These are phyloP conservation scores for Cheirogaleus major DNA, from an alignment of 2,797 vertebrate genomes.

Conservation along the genomic window DNA sequence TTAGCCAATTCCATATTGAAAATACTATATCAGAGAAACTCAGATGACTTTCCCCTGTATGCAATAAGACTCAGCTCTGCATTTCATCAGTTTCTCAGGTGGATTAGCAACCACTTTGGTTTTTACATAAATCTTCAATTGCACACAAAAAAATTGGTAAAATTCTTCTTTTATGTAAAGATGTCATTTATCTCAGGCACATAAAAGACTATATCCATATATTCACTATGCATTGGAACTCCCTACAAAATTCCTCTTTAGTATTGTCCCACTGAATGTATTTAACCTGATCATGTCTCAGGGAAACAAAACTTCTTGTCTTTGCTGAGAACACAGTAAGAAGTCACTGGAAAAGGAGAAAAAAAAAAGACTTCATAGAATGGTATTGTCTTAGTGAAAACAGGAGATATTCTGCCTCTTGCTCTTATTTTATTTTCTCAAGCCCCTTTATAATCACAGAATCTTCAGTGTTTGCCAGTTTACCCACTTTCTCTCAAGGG, in stretches of 20 bases:
- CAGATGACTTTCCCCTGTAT: not conserved
- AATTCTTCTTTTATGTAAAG: not conserved
- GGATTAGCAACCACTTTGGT: not conserved
- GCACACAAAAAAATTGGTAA: not conserved
- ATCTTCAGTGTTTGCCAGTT: not conserved
- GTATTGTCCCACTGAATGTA: not conserved
- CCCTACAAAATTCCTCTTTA: not conserved
- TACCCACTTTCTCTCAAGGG: not conserved
- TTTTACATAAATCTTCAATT: not conserved
- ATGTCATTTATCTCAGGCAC: not conserved
- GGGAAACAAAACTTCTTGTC: not conserved
- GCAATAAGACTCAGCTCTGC: not conserved
- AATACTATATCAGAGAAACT: not conserved
- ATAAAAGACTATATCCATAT: not conserved
- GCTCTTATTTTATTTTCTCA: not conserved
- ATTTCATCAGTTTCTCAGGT: not conserved
- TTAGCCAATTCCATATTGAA: not conserved
- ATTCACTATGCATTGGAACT: not conserved
- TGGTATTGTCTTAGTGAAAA: not conserved
- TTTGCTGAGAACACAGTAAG: not conserved
- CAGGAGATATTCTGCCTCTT: not conserved
- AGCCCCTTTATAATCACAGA: not conserved
- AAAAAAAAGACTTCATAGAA: not conserved
- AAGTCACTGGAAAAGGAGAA: not conserved
- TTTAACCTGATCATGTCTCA: not conserved